Percentiles rank a stretch among this genome's conserved stretches.
These are phyloP conservation scores for Rhea americana DNA, from an alignment of 2,113 vertebrate species.

Conservation along the genomic window DNA sequence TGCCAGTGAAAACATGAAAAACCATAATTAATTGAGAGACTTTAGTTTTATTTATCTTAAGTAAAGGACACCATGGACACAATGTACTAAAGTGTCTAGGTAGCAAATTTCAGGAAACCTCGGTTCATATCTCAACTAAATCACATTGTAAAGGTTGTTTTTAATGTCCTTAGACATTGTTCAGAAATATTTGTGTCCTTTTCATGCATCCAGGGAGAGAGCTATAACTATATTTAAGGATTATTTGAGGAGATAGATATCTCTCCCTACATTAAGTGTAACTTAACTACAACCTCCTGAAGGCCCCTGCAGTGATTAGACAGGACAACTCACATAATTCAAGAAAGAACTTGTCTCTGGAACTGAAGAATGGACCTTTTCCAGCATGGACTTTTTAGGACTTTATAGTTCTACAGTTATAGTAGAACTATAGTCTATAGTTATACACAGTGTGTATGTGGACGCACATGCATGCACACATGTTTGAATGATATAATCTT, in stretches of 20 bases:
- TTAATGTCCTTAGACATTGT: neutral
- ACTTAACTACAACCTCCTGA: neutral
- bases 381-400: neutral
- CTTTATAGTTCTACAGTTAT: neutral
- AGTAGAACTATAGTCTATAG: too few relatives aligned
- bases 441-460: neutral
- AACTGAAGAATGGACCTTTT: neutral
- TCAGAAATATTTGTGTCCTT: neutral
- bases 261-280: neutral
- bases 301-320: rapidly evolving
- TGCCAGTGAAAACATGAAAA: constrained; percentile 49
- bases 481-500: neutral
- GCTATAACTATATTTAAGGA: rapidly evolving
- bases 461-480: too few relatives aligned
- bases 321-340: neutral
- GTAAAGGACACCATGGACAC: neutral
- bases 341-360: neutral
- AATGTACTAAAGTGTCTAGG: neutral
- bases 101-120: neutral
- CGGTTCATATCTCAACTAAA: neutral
- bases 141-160: neutral
- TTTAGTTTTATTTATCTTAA: constrained; percentile 37
- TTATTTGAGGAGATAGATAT: neutral
- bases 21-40: constrained; percentile 7
- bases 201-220: neutral